These are phyloP conservation scores for Leucozona laternaria DNA, from an alignment of 2,888 invertebrate genomes.

Conservation along the genomic window DNA sequence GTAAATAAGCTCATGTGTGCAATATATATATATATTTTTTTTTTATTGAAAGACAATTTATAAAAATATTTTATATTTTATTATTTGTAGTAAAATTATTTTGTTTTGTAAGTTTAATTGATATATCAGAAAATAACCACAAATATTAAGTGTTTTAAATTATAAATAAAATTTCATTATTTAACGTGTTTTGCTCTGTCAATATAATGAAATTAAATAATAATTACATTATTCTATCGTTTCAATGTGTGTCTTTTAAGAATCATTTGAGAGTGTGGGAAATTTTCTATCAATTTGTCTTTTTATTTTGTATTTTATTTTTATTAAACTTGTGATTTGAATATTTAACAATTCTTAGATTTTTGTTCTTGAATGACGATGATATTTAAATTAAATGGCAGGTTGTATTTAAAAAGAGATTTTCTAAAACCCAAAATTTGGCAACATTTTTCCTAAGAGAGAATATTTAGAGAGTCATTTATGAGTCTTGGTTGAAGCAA, in stretches of 20 bases:
- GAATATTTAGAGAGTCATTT: slow-evolving; percentile 28
- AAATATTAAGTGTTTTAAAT: not conserved
- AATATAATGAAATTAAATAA: slow-evolving; percentile 3
- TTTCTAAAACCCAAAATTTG: slow-evolving; percentile 53
- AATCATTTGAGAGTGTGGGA: slow-evolving; percentile 54
- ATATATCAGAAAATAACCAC: slow-evolving; percentile 27
- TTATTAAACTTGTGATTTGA: slow-evolving; percentile 53
- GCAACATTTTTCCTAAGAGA: slow-evolving; percentile 56
- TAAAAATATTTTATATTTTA: slow-evolving; percentile 64
- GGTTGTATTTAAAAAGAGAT: slow-evolving; percentile 3
- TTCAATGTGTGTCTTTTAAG: slow-evolving; percentile 33
- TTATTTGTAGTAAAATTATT: slow-evolving; percentile 43
- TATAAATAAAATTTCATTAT: not conserved
- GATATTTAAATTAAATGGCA: slow-evolving; percentile 33
- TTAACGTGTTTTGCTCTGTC: slow-evolving; percentile 19
- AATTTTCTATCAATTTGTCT: slow-evolving; percentile 42
- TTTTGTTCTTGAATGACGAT: slow-evolving; percentile 27
- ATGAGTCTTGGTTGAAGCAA: slow-evolving; percentile 6
- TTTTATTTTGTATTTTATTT: not conserved
- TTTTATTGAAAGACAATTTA: slow-evolving; percentile 63
- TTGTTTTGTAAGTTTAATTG: slow-evolving; percentile 37
- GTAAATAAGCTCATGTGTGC: slow-evolving; percentile 74
- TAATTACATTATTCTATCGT: slow-evolving; percentile 4
- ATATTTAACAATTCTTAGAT: slow-evolving; percentile 48
- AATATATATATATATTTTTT: slow-evolving; percentile 62